Base-by-base conservation (phyloP, 1,140 invertebrate genomes). In the Monochamus saltuarius region DNA sequence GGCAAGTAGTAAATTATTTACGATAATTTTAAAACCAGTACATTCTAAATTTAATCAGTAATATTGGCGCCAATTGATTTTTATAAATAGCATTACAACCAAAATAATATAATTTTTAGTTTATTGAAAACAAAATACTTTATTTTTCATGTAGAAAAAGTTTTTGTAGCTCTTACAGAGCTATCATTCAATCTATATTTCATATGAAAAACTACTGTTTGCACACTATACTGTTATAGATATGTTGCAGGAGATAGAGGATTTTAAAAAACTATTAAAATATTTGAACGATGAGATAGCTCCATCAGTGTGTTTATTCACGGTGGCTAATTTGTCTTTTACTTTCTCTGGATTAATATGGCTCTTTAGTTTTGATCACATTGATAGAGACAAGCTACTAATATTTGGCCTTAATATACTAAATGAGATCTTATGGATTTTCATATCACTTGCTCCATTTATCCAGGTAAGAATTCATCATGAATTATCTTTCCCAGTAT, bases 201-300 rank as follows among this genome's bases (percentile, higher is more conserved):
- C 22, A 29, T 29, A 29, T 6, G 22, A 29, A 29, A 6, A 29
- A 29, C 6, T 29, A 3, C 22, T 29, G 22, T 29, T 6, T 29
- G 22, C 6, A 29, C 22, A 29, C 22, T 29, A 29, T 29, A 29
- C 22, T 29, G 22, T 29, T 29, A 29, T 29, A 29, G 22, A 29
- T 29, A 29, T 29, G 22, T 29, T 70, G 46, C 39, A 71, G 69
- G 61, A 70, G 35, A 84, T 91, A 43, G 80, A 84, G 6, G 88
- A 90, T 68, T 89, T 91, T 64, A 85, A 83, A 54, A 90, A 90
- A 69, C 73, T 91, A 13, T 69, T 91, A 16, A 84, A 84, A 60
- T 89, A 89, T 62, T 79, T 91, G 7, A 91, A 91, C 72, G 81
- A 87, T 53, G 84, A 89, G 68, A 76, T 89, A 37, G 85, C 87